Conservation (phyloP, 2,888 invertebrate genomes). For the Bombylius discolor region DNA sequence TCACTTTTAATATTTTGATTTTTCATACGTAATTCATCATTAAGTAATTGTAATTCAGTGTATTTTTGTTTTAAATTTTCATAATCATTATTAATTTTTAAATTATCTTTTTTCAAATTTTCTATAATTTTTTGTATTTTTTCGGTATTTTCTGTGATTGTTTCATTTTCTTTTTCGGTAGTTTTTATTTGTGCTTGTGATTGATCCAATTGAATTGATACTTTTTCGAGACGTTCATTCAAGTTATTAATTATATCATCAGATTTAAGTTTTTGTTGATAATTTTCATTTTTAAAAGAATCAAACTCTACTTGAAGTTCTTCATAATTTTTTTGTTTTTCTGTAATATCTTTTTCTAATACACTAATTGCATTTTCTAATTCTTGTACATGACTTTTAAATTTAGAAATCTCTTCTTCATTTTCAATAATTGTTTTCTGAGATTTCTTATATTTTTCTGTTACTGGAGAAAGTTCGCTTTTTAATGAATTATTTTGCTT, state of each 20-base stretch:
- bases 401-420: no score
- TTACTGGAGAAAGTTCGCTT: no score
- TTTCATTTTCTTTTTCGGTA: conserved; percentile 20
- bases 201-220: conserved; percentile 22
- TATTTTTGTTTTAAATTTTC: not conserved
- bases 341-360: not conserved
- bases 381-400: not conserved
- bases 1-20: not conserved
- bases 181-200: conserved; percentile 18
- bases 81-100: not conserved
- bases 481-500: no score
- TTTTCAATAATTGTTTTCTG: no score
- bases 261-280: not conserved
- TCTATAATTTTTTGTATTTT: conserved; percentile 7
- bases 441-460: no score
- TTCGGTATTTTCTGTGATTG: conserved; percentile 14
- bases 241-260: not conserved
- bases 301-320: not conserved
- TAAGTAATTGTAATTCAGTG: not conserved
- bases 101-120: conserved; percentile 18
- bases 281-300: not conserved
- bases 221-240: conserved; percentile 19
- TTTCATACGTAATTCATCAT: not conserved
- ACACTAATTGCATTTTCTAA: not conserved
- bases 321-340: not conserved